A percentile compares a stretch with the other conserved stretches of the same genome.
phyloP scores from a whole-genome alignment of 2,113 vertebrate species.

The Lepus europaeus region DNA sequence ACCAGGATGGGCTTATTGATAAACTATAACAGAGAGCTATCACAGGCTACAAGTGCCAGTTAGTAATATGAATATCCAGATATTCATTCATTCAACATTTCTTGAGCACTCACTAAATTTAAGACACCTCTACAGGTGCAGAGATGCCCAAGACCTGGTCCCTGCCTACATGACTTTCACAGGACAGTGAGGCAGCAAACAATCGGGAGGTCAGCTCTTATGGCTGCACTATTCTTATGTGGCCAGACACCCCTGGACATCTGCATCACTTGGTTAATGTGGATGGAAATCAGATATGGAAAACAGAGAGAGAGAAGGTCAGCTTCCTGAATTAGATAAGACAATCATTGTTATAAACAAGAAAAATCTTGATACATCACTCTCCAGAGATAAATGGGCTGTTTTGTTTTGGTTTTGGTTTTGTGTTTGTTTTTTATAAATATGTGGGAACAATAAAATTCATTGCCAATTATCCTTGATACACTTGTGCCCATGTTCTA shows the following conservation, averaged over 20 bases:
- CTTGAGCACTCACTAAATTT: background rate
- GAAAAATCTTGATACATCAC: background rate
- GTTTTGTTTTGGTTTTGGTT: background rate
- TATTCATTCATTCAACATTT: background rate
- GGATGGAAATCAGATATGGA: background rate
- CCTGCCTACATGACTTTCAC: background rate
- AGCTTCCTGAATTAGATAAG: background rate
- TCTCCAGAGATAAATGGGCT: background rate
- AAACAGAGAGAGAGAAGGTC: background rate
- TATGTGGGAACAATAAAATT: background rate
- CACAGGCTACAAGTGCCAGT: background rate
- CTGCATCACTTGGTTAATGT: rapidly evolving
- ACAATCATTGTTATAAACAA: background rate
- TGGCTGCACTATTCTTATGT: rapidly evolving
- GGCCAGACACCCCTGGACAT: background rate
- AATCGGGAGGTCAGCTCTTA: background rate
- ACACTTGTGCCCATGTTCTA: background rate
- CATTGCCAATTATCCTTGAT: background rate
- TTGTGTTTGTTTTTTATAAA: too few species aligned
- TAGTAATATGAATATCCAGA: background rate
- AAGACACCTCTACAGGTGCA: background rate
- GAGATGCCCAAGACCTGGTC: background rate
- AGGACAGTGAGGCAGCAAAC: background rate
- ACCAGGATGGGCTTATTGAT: background rate
- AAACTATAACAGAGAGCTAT: background rate